Conservation (phyloP, 2,113 vertebrate genomes). For the Aphelocoma coerulescens region DNA sequence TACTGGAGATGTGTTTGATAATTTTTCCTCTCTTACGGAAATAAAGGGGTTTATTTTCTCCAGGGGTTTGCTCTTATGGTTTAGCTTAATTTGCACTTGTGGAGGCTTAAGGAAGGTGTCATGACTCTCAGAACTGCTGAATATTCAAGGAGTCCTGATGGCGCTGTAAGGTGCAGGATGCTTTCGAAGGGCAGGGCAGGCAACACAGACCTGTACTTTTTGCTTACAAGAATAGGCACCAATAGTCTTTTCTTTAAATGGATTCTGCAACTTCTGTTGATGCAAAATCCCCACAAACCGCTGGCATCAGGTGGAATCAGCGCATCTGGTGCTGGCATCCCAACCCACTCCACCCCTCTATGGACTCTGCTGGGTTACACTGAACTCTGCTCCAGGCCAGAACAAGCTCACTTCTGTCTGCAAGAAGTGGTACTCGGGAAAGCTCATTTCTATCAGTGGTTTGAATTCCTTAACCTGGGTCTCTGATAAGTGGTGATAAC, state of each 20-base stretch:
- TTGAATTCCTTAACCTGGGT: not conserved
- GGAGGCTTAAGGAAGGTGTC: not conserved
- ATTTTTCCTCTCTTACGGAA: not conserved
- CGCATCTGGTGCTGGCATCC: not conserved
- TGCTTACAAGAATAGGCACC: not conserved
- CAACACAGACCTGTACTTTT: not conserved
- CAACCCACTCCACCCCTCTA: fast-evolving
- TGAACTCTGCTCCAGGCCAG: fast-evolving
- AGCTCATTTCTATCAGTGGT: not conserved
- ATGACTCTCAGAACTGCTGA: not conserved
- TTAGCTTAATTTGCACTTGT: slow-evolving; percentile 3
- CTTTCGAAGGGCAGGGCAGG: not conserved
- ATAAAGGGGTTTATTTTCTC: not conserved
- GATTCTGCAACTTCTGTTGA: not conserved
- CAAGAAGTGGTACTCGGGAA: not conserved
- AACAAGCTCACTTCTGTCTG: not conserved
- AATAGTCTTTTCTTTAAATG: not conserved
- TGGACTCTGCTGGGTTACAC: not conserved
- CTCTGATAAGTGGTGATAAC: not conserved
- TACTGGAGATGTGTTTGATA: not conserved
- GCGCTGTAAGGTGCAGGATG: not conserved
- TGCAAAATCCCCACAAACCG: not conserved
- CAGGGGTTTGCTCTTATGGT: not conserved
- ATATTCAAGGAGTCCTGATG: not conserved
- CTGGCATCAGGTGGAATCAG: not conserved